Evolutionary conservation across 92 coral and sea anemone genomes (phyloP).

Genomic region (Epizoanthus stellaris): DNA sequence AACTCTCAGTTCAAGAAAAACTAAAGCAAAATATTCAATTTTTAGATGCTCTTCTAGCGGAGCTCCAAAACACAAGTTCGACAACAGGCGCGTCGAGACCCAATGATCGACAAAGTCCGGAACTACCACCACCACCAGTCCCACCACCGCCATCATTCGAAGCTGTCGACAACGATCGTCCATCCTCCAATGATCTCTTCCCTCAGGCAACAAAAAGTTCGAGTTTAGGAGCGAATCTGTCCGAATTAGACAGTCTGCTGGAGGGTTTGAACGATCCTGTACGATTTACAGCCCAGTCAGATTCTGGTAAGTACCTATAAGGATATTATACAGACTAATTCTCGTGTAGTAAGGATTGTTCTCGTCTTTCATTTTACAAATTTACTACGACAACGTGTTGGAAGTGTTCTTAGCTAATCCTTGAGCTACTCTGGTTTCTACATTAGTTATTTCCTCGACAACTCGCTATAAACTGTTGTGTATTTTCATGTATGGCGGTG

Average conservation of each 20-base stretch:
- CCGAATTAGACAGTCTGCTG: conserved; percentile 90
- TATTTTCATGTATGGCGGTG: neutral
- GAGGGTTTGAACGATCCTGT: conserved; percentile 87
- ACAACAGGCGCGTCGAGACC: conserved; percentile 47
- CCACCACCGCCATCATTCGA: conserved; percentile 93
- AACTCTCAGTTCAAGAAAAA: conserved; percentile 82
- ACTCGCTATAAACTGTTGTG: neutral
- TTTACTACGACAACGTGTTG: neutral
- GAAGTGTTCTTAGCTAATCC: conserved; percentile 11
- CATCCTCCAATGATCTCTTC: conserved; percentile 49
- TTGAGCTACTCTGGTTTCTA: neutral
- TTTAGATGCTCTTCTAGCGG: conserved; percentile 92
- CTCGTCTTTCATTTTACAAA: neutral
- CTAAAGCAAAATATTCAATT: conserved; percentile 91
- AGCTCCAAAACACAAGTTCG: conserved; percentile 85
- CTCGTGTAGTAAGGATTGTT: neutral
- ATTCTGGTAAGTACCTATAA: conserved; percentile 10
- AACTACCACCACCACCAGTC: conserved; percentile 84
- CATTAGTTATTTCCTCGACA: neutral
- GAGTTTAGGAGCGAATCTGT: conserved; percentile 90
- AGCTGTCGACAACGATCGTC: conserved; percentile 69
- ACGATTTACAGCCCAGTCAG: conserved; percentile 56
- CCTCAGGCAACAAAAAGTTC: conserved; percentile 75
- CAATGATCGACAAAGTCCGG: conserved; percentile 86
- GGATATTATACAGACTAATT: neutral